phyloP scores from a whole-genome alignment of 2,888 invertebrate genomes.

The Cetonia aurata region DNA sequence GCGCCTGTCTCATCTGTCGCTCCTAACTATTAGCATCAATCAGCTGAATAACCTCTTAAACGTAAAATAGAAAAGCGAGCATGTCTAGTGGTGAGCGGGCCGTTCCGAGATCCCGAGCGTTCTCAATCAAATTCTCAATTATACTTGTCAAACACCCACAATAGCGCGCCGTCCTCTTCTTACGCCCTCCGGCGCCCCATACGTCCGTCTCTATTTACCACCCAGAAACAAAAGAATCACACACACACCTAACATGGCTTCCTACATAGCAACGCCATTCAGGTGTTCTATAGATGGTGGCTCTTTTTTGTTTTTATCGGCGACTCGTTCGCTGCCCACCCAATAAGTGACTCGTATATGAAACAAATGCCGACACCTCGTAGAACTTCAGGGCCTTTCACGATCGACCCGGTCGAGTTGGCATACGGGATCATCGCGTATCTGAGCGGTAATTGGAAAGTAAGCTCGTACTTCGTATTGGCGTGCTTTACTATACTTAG shows the following conservation, averaged over 20 bases:
- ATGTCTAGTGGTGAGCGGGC: not conserved
- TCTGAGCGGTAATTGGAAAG: no score
- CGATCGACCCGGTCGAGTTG: constrained; percentile 25
- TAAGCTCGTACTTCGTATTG: no score
- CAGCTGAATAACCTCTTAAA: constrained; percentile 31
- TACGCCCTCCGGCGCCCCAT: constrained; percentile 23
- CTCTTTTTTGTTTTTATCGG: constrained; percentile 58
- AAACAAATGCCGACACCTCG: constrained; percentile 64
- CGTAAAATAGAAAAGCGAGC: constrained; percentile 21
- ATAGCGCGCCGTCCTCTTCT: constrained; percentile 46
- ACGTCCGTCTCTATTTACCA: constrained; percentile 60
- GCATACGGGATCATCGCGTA: no score
- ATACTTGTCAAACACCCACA: constrained; percentile 58
- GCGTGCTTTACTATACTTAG: no score
- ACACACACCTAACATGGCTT: constrained; percentile 65
- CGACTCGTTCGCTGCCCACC: constrained; percentile 64
- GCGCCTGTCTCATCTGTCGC: constrained; percentile 26
- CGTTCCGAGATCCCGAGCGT: constrained; percentile 55
- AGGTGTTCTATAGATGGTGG: constrained; percentile 63
- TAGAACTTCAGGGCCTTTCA: constrained; percentile 54
- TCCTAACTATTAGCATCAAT: constrained; percentile 19
- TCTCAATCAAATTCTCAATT: constrained; percentile 62
- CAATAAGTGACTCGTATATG: constrained; percentile 63
- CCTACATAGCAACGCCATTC: constrained; percentile 65
- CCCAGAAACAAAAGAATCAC: constrained; percentile 66